These are phyloP conservation scores for Anolis carolinensis DNA, from an alignment of 2,113 vertebrate genomes.

Conservation along the genomic window DNA sequence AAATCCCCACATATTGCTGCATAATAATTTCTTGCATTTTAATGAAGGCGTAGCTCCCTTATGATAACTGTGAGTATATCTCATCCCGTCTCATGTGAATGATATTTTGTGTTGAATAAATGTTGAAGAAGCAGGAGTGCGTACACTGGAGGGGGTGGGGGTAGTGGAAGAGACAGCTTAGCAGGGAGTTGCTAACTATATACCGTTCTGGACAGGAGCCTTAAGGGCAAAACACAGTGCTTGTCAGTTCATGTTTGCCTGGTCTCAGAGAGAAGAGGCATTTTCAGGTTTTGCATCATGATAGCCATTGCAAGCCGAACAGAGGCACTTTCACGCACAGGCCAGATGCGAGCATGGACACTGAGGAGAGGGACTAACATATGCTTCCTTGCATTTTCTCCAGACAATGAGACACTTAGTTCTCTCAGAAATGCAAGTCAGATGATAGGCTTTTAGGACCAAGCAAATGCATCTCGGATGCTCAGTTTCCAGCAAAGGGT, in stretches of 20 bases:
- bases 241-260: slow-evolving; percentile 73
- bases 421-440: slow-evolving; percentile 68
- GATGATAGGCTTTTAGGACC: slow-evolving; percentile 64
- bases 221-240: slow-evolving; percentile 74
- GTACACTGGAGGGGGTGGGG: slow-evolving; percentile 25
- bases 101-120: slow-evolving; percentile 3
- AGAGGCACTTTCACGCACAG: slow-evolving; percentile 60
- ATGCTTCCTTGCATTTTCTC: slow-evolving; percentile 64
- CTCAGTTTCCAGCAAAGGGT: slow-evolving; percentile 62
- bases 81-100: slow-evolving; percentile 1
- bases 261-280: slow-evolving; percentile 61
- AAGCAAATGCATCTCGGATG: slow-evolving; percentile 52
- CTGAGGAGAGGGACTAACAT: slow-evolving; percentile 61
- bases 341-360: slow-evolving; percentile 50
- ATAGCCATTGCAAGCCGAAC: slow-evolving; percentile 65
- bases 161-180: slow-evolving; percentile 11
- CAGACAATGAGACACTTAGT: slow-evolving; percentile 58
- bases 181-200: slow-evolving; percentile 48
- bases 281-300: slow-evolving; percentile 64
- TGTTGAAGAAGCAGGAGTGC: slow-evolving; percentile 8
- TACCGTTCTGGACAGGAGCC: slow-evolving; percentile 68
- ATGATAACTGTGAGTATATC: rapidly evolving
- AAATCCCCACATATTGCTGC: slow-evolving; percentile 14
- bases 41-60: slow-evolving; percentile 24
- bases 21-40: slow-evolving; percentile 33